Evolutionary conservation across 2,888 invertebrate genomes (phyloP).

Genomic region (Archips xylosteana): DNA sequence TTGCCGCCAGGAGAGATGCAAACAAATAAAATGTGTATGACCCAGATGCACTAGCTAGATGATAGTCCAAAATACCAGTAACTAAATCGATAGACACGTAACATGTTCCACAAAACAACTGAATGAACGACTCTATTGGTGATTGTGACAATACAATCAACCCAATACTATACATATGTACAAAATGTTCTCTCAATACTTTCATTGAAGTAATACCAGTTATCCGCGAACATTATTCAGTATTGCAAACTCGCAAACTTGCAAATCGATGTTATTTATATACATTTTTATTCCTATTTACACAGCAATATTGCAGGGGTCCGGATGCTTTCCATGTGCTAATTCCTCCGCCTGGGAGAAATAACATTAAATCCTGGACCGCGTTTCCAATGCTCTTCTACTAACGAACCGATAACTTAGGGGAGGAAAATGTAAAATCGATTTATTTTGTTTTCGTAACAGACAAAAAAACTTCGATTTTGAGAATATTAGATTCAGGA

Average conservation of each 20-base stretch:
- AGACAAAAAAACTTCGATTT: background rate
- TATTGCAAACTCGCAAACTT: background rate
- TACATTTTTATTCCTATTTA: slow-evolving; percentile 5
- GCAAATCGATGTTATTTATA: slow-evolving; percentile 16
- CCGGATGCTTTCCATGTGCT: slow-evolving; percentile 73
- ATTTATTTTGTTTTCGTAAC: slow-evolving; percentile 42
- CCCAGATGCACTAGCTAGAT: too few species aligned
- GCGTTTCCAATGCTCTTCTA: slow-evolving; percentile 64
- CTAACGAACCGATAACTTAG: slow-evolving; percentile 79
- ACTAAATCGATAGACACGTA: too few species aligned
- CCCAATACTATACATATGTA: too few species aligned
- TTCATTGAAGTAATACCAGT: background rate
- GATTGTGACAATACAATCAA: too few species aligned
- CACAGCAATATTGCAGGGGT: slow-evolving; percentile 48
- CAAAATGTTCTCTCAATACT: background rate
- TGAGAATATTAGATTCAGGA: background rate
- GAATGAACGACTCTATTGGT: too few species aligned
- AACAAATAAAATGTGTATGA: too few species aligned
- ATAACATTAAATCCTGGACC: slow-evolving; percentile 78
- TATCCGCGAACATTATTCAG: background rate
- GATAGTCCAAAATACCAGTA: too few species aligned
- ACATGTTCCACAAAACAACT: too few species aligned
- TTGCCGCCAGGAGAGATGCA: too few species aligned
- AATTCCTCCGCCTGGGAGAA: slow-evolving; percentile 78
- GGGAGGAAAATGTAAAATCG: slow-evolving; percentile 57